Evolutionary conservation across 2,888 invertebrate genomes (phyloP).

Genomic region (Noctua fimbriata): DNA sequence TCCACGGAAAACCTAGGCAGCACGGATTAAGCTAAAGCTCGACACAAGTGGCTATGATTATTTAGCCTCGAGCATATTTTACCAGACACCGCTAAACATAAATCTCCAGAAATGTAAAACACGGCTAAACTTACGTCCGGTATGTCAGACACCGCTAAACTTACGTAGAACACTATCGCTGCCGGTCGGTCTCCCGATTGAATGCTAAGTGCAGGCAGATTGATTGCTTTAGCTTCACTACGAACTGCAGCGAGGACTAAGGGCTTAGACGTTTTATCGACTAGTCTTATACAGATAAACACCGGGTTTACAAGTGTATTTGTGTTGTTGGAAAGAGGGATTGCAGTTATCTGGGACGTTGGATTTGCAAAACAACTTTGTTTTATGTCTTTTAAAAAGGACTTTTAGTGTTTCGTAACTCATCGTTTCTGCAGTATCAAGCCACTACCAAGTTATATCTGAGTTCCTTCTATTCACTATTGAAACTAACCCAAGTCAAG

Average conservation of each 20-base stretch:
- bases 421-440: not conserved
- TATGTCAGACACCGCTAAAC: conserved; percentile 20
- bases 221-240: conserved; percentile 38
- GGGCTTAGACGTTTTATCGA: conserved; percentile 58
- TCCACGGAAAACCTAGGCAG: not conserved
- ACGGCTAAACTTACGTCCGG: conserved; percentile 8
- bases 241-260: conserved; percentile 37
- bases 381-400: conserved; percentile 3
- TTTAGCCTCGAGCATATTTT: not conserved
- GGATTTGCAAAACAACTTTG: conserved; percentile 12
- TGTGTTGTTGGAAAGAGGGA: conserved; percentile 27
- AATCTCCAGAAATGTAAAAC: not conserved
- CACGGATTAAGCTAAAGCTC: not conserved
- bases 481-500: not conserved
- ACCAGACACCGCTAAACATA: not conserved
- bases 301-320: conserved; percentile 50
- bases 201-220: conserved; percentile 60
- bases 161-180: conserved; percentile 4
- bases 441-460: not conserved
- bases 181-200: conserved; percentile 49
- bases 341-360: conserved; percentile 12
- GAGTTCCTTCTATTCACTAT: not conserved
- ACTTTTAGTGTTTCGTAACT: not conserved
- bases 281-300: conserved; percentile 49
- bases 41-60: not conserved